Conservation (phyloP, 2,797 vertebrate species). For the Holocentrus rufus region DNA sequence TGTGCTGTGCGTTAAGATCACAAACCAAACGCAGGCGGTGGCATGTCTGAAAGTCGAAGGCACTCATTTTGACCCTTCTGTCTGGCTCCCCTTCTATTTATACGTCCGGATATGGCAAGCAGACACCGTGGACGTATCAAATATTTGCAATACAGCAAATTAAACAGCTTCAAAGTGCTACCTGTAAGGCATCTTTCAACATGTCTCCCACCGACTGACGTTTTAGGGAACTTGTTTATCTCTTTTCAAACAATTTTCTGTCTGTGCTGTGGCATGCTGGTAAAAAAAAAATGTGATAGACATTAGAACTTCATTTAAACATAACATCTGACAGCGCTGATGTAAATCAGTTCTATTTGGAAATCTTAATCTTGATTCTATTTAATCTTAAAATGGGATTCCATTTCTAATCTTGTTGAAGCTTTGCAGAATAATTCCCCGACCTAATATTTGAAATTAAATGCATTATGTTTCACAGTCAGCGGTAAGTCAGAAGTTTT, state of each 20-base stretch:
- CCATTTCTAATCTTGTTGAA: slow-evolving; percentile 66
- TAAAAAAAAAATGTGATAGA: slow-evolving; percentile 46
- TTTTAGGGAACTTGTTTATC: slow-evolving; percentile 61
- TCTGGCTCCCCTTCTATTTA: slow-evolving; percentile 82
- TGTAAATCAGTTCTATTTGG: slow-evolving; percentile 66
- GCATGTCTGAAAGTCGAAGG: slow-evolving; percentile 77
- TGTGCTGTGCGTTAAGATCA: slow-evolving; percentile 22
- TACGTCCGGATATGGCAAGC: slow-evolving; percentile 81
- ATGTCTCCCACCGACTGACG: slow-evolving; percentile 60
- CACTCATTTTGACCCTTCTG: slow-evolving; percentile 78
- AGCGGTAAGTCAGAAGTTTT: slow-evolving; percentile 3
- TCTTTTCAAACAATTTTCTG: slow-evolving; percentile 30
- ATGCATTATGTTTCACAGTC: not conserved
- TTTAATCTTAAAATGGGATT: slow-evolving; percentile 74
- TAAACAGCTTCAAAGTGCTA: slow-evolving; percentile 77
- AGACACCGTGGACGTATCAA: slow-evolving; percentile 82
- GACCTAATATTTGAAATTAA: slow-evolving; percentile 64
- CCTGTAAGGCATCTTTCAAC: slow-evolving; percentile 75
- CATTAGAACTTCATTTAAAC: slow-evolving; percentile 41
- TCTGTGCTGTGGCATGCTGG: slow-evolving; percentile 23
- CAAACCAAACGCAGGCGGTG: slow-evolving; percentile 53
- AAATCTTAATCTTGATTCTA: slow-evolving; percentile 71
- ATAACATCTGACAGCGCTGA: slow-evolving; percentile 41
- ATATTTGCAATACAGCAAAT: slow-evolving; percentile 82
- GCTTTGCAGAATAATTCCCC: slow-evolving; percentile 65